phyloP scores from a whole-genome alignment of 64 coral and sea anemone species.

The Dendrophyllia cribrosa region DNA sequence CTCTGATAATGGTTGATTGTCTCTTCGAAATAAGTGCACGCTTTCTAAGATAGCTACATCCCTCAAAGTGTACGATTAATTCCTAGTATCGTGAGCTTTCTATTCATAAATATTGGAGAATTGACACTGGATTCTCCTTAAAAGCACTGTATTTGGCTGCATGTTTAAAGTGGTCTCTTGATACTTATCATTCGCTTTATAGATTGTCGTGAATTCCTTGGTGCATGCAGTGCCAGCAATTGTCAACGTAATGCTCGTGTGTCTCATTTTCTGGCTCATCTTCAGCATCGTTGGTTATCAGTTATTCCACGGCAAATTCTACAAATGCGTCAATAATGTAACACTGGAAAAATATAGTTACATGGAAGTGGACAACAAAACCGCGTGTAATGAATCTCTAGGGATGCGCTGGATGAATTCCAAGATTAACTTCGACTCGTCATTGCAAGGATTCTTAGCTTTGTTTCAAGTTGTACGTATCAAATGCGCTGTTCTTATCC shows the following conservation, averaged over 20 bases:
- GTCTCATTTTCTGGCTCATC: slow-evolving; percentile 97
- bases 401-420: slow-evolving; percentile 81
- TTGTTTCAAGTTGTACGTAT: slow-evolving; percentile 98
- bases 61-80: no score
- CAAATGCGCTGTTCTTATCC: no score
- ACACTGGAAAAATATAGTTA: not conserved
- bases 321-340: slow-evolving; percentile 56
- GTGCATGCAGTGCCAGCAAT: slow-evolving; percentile 96
- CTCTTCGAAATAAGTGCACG: no score
- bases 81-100: no score
- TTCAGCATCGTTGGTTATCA: slow-evolving; percentile 98
- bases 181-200: not conserved
- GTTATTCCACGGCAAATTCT: slow-evolving; percentile 95
- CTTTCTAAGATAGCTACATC: no score
- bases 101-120: no score
- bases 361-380: slow-evolving; percentile 4
- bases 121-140: no score
- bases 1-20: no score
- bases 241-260: slow-evolving; percentile 92
- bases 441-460: slow-evolving; percentile 93
- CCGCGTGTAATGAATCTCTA: not conserved
- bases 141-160: no score
- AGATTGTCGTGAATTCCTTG: slow-evolving; percentile 98
- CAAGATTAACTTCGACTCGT: slow-evolving; percentile 93
- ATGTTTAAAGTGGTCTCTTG: not conserved